Base-by-base conservation (phyloP, 2,888 invertebrate genomes). In the Rhodophaea formosa region DNA sequence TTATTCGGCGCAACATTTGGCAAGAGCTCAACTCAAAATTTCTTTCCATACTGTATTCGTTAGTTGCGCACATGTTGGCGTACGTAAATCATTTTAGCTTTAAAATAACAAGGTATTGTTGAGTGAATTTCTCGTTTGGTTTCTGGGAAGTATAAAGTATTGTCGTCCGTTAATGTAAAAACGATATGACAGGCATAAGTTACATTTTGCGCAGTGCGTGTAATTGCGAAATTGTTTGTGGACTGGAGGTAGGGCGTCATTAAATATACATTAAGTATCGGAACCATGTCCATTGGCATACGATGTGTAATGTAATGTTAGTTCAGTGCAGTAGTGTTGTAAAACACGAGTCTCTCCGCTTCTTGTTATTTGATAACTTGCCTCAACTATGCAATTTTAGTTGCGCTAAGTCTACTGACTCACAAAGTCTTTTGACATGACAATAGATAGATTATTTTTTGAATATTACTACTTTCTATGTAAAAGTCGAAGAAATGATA, bases 181-280 rank as follows among this genome's bases (percentile, higher is more conserved):
- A 55, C 35, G 17, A 55, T 44, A 45, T 55, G 54, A 32, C 54
- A 45, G 14, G 53, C 42, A 43, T 53, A 59, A 44, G 56, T 59
- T 53, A 57, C 53, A 46, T 54, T 54, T 63, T 57, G 61, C 62
- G 62, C 62, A 60, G 54, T 44, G 52, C 52, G 63, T 61, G 62
- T 64, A 67, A 65, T 65, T 70, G 62, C 71, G 74, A 74, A 75
- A 76, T 72, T 76, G 74, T 76, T 76, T 73, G 59, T 61, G 79
- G 77, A 73, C 72, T n/a, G n/a, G n/a, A n/a, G 65, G 76, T 76
- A 55, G 59, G 57, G 56, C 53, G 68, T 76, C 78, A 80, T 82
- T 81, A 81, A 81, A 80, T 79, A 78, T 74, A 75, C 79, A 80
- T 82, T 81, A 81, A 66, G 66, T 68, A 63, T 64, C 59, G 60